Evolutionary conservation across 2,113 vertebrate species (phyloP).

Genomic region (Oncorhynchus kisutch): DNA sequence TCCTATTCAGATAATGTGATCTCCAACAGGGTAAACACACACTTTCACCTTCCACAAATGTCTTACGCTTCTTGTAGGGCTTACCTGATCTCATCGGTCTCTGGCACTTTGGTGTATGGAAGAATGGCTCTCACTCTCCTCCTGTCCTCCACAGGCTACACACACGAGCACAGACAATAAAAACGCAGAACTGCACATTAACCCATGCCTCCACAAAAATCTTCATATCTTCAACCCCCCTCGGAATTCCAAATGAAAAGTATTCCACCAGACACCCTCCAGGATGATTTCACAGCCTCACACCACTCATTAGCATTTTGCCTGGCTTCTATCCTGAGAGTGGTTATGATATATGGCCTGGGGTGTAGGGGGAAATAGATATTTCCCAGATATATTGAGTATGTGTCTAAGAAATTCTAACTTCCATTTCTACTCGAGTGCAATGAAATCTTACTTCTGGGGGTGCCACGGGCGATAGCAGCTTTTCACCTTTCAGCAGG

Average conservation of each 20-base stretch:
- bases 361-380: not conserved
- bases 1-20: constrained; percentile 28
- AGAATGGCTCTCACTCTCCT: constrained; percentile 97
- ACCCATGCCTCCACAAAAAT: constrained; percentile 24
- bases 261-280: not conserved
- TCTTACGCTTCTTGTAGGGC: constrained; percentile 7
- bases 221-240: constrained; percentile 12
- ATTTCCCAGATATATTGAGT: not conserved
- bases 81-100: constrained; percentile 99
- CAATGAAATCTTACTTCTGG: constrained; percentile 82
- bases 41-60: not conserved
- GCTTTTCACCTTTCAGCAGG: constrained; percentile 96
- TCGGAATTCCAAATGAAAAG: not conserved
- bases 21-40: not conserved
- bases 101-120: constrained; percentile 99
- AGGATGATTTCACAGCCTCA: not conserved
- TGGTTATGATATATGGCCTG: constrained; percentile 19
- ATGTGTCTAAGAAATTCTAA: not conserved
- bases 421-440: not conserved
- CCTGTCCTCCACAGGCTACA: constrained; percentile 95
- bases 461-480: constrained; percentile 93
- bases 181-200: constrained; percentile 12
- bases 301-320: constrained; percentile 45
- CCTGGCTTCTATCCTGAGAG: constrained; percentile 28
- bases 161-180: constrained; percentile 33